Evolutionary conservation across 2,888 invertebrate species (phyloP).

Genomic region (Ptycholaimellus sp.): DNA sequence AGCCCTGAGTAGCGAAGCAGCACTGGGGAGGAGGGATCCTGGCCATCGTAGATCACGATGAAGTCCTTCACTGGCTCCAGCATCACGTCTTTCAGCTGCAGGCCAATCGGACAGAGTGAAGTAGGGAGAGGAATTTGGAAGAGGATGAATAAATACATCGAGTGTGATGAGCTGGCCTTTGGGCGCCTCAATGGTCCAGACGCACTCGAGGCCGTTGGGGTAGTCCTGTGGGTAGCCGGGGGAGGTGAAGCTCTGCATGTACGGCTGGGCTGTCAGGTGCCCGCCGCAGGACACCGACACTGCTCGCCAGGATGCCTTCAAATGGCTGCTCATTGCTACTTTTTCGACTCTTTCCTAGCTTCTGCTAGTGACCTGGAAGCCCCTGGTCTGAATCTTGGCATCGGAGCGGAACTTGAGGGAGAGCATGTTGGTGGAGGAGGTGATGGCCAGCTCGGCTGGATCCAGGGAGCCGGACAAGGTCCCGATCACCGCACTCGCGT

Average conservation of each 20-base stretch:
- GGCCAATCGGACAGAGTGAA: no score
- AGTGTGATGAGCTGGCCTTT: conserved; percentile 63
- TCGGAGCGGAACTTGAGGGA: conserved; percentile 87
- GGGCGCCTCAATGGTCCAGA: conserved; percentile 69
- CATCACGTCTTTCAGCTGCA: conserved; percentile 26
- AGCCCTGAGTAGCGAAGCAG: conserved; percentile 30
- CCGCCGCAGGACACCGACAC: conserved; percentile 68
- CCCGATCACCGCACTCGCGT: conserved; percentile 65
- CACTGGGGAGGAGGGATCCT: conserved; percentile 55
- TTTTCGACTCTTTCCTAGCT: no score
- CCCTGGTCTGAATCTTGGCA: conserved; percentile 67
- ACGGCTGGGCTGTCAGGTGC: conserved; percentile 55
- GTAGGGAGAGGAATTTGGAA: no score
- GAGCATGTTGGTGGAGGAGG: conserved; percentile 90
- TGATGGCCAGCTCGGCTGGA: conserved; percentile 47
- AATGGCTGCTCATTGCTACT: no score
- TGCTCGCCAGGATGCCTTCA: no score
- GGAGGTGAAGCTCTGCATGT: conserved; percentile 62
- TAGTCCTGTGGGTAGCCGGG: conserved; percentile 76
- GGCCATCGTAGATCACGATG: conserved; percentile 67
- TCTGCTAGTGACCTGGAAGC: conserved; percentile 38
- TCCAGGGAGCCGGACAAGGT: conserved; percentile 58
- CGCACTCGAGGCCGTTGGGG: conserved; percentile 81
- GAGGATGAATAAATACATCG: no score
- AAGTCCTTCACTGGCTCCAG: conserved; percentile 40